Conservation (phyloP, 2,797 vertebrate genomes). For the Onychomys torridus region DNA sequence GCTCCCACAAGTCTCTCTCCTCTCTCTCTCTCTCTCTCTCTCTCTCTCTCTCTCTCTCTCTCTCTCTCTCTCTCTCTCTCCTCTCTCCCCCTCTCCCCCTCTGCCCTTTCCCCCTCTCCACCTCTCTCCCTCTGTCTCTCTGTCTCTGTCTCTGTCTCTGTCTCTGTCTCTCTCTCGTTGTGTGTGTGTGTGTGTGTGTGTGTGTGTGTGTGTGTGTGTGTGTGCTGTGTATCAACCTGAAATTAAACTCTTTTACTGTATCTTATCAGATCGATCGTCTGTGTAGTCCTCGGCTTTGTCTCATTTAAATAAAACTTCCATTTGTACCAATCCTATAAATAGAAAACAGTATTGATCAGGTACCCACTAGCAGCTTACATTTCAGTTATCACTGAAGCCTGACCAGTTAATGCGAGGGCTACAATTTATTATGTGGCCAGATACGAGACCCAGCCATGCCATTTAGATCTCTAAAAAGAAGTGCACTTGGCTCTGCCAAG, state of each 20-base stretch:
- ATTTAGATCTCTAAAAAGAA: slow-evolving; percentile 80
- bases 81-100: background rate
- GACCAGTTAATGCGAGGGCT: slow-evolving; percentile 86
- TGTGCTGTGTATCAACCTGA: slow-evolving; percentile 68
- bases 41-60: background rate
- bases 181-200: background rate
- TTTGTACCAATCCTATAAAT: slow-evolving; percentile 90
- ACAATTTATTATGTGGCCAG: slow-evolving; percentile 86
- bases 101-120: background rate
- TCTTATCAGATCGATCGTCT: slow-evolving; percentile 86
- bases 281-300: slow-evolving; percentile 81
- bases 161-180: too few species aligned
- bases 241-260: slow-evolving; percentile 87
- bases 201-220: background rate
- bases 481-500: slow-evolving; percentile 71
- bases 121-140: too few species aligned
- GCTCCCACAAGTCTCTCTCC: background rate
- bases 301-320: slow-evolving; percentile 91
- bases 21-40: background rate
- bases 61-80: background rate
- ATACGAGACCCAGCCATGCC: slow-evolving; percentile 77
- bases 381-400: slow-evolving; percentile 88
- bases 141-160: too few species aligned
- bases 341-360: slow-evolving; percentile 88
- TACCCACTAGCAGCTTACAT: slow-evolving; percentile 83